Evolutionary conservation across 2,797 vertebrate genomes (phyloP), one percentile per base, ranked within the genome.

Genomic region (Enteromius treurensis): DNA sequence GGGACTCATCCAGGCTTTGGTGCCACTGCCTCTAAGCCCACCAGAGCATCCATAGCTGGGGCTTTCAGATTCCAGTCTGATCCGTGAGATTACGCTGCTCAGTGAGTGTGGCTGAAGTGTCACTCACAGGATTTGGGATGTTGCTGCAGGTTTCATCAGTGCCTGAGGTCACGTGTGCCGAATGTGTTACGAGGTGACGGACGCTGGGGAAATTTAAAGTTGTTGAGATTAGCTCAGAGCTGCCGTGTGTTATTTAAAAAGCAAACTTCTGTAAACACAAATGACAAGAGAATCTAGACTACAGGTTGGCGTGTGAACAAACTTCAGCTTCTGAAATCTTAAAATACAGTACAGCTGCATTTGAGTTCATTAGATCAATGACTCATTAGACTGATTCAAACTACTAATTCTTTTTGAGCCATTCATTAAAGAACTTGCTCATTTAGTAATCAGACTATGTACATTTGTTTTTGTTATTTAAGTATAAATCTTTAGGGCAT

Each of bases 71-170:
- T 84, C 37, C 47, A 10, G 77, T 80, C 77, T 86, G 88, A 88
- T 88, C 84, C 84, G 32, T 69, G 75, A 87, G 84, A 88, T 88
- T 84, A 87, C 60, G 23, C 58, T 86, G 76, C 84, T 88, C 78
- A 85, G 62, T 78, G 84, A 87, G 73, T 75, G 76, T 84, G 77
- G 65, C 40, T 82, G 71, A 85, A 80, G 79, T 81, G 69, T 80
- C 84, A 79, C 83, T 82, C 78, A 76, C 67, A 85, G 79, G 86
- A 85, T 84, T 82, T 70, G 78, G 62, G 77, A 79, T 67, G 84
- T 92, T 90, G 84, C 90, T 65, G 73, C 65, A 76, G 62, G 82
- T 92, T 93, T 90, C 89, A 89, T 93, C 90, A 91, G 55, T 83
- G 81, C 86, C 75, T 37, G 68, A 68, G 88, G 83, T 88, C 90